These are phyloP conservation scores for Apamea monoglypha DNA, from an alignment of 2,888 invertebrate species.

Conservation along the genomic window DNA sequence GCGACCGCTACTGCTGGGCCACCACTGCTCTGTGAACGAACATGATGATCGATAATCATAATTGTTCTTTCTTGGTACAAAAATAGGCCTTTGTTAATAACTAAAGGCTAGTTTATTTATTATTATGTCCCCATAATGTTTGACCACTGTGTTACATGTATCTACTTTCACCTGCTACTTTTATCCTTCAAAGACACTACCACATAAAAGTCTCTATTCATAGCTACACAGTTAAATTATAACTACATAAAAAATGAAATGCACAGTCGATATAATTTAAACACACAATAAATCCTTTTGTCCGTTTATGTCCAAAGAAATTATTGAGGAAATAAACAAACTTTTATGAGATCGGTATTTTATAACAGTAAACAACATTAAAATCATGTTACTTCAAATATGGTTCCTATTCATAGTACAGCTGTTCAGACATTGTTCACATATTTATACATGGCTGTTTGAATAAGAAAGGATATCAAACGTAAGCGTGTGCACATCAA, in stretches of 20 bases:
- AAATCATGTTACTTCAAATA: constrained; percentile 18
- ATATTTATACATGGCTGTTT: constrained; percentile 38
- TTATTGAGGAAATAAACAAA: constrained; percentile 58
- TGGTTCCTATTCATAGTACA: constrained; percentile 30
- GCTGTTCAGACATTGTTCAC: constrained; percentile 25
- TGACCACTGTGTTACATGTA: not conserved
- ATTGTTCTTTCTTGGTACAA: not conserved
- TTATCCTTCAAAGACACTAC: not conserved
- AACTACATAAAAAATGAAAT: constrained; percentile 43
- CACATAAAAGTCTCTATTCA: not conserved
- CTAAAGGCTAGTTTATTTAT: not conserved
- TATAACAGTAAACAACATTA: constrained; percentile 28
- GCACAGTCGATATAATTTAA: constrained; percentile 5
- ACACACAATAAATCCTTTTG: constrained; percentile 24
- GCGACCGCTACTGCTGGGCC: no score
- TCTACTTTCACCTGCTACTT: constrained; percentile 5
- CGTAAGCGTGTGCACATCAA: constrained; percentile 16
- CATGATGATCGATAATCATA: not conserved
- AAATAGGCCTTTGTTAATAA: not conserved
- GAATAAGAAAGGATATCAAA: constrained; percentile 47
- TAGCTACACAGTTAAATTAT: constrained; percentile 23
- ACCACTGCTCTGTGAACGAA: no score
- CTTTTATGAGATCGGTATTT: constrained; percentile 41
- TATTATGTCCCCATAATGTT: not conserved
- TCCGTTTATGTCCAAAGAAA: constrained; percentile 38